Evolutionary conservation across 2,888 invertebrate genomes (phyloP), one percentile per base, ranked within the genome.

Genomic region (Sisyra terminalis): DNA sequence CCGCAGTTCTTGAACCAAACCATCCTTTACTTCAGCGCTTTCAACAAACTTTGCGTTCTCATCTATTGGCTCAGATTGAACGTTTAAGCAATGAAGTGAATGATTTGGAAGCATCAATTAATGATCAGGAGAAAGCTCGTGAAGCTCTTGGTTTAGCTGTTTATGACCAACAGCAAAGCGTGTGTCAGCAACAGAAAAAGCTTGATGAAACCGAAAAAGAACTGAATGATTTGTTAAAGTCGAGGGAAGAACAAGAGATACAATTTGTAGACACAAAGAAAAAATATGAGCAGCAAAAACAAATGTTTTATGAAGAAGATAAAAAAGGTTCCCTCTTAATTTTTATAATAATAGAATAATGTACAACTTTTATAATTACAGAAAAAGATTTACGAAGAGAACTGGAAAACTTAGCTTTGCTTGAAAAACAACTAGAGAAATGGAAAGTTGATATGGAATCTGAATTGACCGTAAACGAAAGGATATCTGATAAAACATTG

Each of bases 21-120:
- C 84, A 85, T 58, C 81, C 79, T 0, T 65, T 84, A 39, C 73
- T 85, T 71, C 67, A 70, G 50, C 71, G 70, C 50, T 85, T 85
- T 60, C 85, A 85, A 63, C 63, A 69, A 46, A 72, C 79, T 0
- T 65, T 85, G 2, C 73, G 69, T 50, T 64, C 69, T 31, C 81
- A 82, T 57, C 65, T 85, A 1, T 53, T 69, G 37, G 71, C 72
- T 42, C 76, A 82, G 47, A 74, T 79, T 51, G 63, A 69, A 14
- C 67, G 73, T 43, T 66, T 83, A 1, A 67, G 70, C 36, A 71
- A 73, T 45, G 79, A 86, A 57, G 75, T 84, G 41, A 57, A 67
- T 2, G 73, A 78, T 48, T 63, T 81, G 53, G 69, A 70, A 53
- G 50, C 55, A 8, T 58, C 58, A 0, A 51, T 64, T 2, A 69